Conservation (phyloP, 2,888 invertebrate genomes). For the Molorchus minor region DNA sequence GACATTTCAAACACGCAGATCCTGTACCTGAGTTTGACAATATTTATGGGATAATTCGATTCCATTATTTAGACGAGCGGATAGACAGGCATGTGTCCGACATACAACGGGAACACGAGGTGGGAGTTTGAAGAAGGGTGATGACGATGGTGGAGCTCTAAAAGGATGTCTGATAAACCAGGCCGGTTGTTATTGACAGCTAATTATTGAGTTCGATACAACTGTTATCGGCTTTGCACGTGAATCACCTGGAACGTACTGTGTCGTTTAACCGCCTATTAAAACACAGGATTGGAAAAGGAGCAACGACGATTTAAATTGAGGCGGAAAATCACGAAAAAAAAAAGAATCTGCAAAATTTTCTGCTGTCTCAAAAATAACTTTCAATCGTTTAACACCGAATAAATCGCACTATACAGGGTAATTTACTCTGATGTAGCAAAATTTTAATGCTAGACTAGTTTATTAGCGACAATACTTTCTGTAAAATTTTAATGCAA, state of each 20-base stretch:
- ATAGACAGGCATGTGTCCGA: constrained; percentile 48
- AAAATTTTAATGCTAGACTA: too few species aligned
- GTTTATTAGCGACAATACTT: too few species aligned
- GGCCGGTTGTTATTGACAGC: constrained; percentile 54
- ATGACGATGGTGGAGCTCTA: constrained; percentile 34
- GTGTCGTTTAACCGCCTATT: too few species aligned
- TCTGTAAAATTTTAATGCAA: too few species aligned
- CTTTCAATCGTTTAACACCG: too few species aligned
- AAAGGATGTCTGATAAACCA: constrained; percentile 43
- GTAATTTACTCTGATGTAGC: too few species aligned
- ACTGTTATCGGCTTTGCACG: constrained; percentile 52
- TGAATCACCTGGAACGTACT: constrained; percentile 45
- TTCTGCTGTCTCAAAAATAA: too few species aligned
- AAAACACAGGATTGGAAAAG: too few species aligned
- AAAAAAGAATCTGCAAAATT: too few species aligned
- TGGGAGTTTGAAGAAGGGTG: constrained; percentile 44
- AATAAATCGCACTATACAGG: too few species aligned
- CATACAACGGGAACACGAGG: constrained; percentile 34
- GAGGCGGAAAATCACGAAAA: too few species aligned
- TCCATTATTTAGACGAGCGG: constrained; percentile 44
- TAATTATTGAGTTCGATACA: constrained; percentile 54
- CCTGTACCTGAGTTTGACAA: constrained; percentile 47
- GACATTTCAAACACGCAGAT: constrained; percentile 28
- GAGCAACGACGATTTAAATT: too few species aligned
- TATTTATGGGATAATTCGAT: constrained; percentile 45